A percentile compares a stretch with the other conserved stretches of the same genome.
These are phyloP conservation scores for Anabas testudineus DNA, from an alignment of 2,797 vertebrate species.

Conservation along the genomic window DNA sequence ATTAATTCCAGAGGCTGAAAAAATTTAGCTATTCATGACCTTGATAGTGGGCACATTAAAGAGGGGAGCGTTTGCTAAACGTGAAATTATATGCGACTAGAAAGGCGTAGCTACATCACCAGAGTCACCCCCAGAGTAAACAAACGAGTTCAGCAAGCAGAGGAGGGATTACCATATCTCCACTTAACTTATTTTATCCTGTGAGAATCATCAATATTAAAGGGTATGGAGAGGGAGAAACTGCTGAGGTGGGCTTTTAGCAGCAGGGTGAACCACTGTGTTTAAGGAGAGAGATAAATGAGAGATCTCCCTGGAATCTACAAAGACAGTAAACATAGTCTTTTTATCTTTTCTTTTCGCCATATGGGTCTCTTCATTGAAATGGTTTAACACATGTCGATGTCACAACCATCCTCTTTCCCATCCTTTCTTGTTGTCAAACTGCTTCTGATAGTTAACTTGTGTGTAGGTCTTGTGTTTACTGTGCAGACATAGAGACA, in stretches of 20 bases:
- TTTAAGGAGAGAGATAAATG: conserved; percentile 86
- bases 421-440: conserved; percentile 32
- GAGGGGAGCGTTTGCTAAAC: conserved; percentile 77
- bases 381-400: conserved; percentile 59
- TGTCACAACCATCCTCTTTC: conserved; percentile 38
- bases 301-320: conserved; percentile 83
- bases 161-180: conserved; percentile 88
- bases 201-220: conserved; percentile 90
- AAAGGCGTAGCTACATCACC: conserved; percentile 79
- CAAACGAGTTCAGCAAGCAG: conserved; percentile 84
- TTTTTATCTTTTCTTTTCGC: conserved; percentile 77
- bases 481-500: conserved; percentile 23
- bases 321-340: conserved; percentile 82
- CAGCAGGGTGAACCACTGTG: conserved; percentile 83
- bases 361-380: conserved; percentile 61
- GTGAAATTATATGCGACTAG: conserved; percentile 84
- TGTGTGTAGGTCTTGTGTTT: conserved; percentile 24
- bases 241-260: conserved; percentile 85
- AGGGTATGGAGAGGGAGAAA: conserved; percentile 83
- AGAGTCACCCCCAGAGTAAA: conserved; percentile 86
- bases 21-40: conserved; percentile 79
- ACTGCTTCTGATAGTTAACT: conserved; percentile 41
- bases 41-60: conserved; percentile 80
- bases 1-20: conserved; percentile 70
- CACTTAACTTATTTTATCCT: conserved; percentile 88